Conservation (phyloP, 2,888 invertebrate species). For the Didymodactylos carnosus region DNA sequence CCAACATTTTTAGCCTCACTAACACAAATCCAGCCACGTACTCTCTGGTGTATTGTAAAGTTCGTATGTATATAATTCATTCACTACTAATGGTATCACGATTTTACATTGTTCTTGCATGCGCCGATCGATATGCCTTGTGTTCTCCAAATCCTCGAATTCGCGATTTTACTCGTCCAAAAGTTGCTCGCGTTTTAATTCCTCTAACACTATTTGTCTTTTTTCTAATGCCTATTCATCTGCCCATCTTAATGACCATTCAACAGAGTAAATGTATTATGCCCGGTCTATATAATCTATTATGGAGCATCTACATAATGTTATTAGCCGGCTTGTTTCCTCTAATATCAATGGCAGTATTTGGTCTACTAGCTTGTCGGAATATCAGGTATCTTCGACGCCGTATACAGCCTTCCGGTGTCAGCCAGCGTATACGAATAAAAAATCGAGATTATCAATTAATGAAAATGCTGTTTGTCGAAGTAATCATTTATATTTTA, state of each 20-base stretch:
- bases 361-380: not conserved
- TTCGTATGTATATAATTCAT: not conserved
- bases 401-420: not conserved
- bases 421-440: no score
- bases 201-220: not conserved
- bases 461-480: not conserved
- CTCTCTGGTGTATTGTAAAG: not conserved
- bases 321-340: not conserved
- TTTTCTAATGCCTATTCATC: not conserved
- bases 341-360: not conserved
- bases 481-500: not conserved
- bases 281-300: not conserved
- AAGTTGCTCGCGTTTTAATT: not conserved
- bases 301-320: not conserved
- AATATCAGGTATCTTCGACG: not conserved
- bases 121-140: not conserved
- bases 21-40: not conserved
- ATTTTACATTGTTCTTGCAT: not conserved
- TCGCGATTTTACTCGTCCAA: not conserved
- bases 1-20: not conserved
- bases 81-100: not conserved
- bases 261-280: not conserved
- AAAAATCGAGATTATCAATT: not conserved
- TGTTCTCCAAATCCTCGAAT: not conserved
- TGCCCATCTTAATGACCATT: not conserved